Percentiles rank a stretch among this genome's conserved stretches.
Evolutionary conservation across 2,113 vertebrate species (phyloP).

Genomic region (Cynoglossus semilaevis): DNA sequence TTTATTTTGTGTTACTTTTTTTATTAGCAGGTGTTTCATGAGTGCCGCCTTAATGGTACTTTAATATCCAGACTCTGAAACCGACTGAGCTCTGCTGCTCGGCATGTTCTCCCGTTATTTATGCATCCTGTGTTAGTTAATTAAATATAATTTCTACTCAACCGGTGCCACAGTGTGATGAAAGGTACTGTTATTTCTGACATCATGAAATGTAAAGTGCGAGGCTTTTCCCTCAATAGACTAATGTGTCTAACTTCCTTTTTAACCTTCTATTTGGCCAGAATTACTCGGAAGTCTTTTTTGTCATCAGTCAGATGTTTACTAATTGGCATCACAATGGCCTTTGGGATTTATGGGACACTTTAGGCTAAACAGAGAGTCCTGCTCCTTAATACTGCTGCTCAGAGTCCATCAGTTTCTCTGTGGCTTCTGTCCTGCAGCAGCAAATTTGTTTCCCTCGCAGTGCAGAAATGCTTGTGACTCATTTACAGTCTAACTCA

Average conservation of each 20-base stretch:
- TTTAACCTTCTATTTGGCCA: conserved; percentile 35
- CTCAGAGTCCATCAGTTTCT: conserved; percentile 23
- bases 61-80: conserved; percentile 29
- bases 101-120: no score
- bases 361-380: conserved; percentile 34
- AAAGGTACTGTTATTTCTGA: conserved; percentile 4
- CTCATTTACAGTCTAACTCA: conserved; percentile 51
- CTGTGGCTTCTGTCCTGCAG: conserved; percentile 46
- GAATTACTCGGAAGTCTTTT: conserved; percentile 47
- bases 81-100: conserved; percentile 12
- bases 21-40: conserved; percentile 40
- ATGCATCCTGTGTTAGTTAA: background rate
- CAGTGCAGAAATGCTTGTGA: conserved; percentile 45
- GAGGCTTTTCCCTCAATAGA: background rate
- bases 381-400: conserved; percentile 21
- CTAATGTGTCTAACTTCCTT: conserved; percentile 9
- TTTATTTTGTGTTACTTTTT: background rate
- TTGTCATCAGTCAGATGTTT: conserved; percentile 38
- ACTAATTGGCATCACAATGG: conserved; percentile 66
- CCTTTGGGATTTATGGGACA: conserved; percentile 52
- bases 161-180: background rate
- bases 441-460: conserved; percentile 30
- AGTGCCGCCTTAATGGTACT: conserved; percentile 39
- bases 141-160: background rate
- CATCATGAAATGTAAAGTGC: background rate